Conservation (phyloP, 2,113 vertebrate genomes). For the Galemys pyrenaicus region DNA sequence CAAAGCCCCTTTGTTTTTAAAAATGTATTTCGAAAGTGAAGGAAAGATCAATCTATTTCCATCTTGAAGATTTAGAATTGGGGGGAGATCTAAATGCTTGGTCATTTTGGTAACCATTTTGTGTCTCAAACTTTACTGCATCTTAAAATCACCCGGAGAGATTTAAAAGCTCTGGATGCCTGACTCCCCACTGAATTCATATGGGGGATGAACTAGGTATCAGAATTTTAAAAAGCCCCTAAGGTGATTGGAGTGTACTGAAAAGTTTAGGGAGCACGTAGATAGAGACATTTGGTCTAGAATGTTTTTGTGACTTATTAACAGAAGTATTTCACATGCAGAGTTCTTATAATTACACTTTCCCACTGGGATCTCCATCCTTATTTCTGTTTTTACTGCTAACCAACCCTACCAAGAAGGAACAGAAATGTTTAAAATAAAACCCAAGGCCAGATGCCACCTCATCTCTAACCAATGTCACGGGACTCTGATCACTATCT, state of each 20-base stretch:
- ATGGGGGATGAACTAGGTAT: not conserved
- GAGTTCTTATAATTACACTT: not conserved
- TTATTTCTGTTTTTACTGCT: not conserved
- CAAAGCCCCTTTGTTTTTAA: not conserved
- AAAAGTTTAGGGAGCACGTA: not conserved
- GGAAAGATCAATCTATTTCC: not conserved
- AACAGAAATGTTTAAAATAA: not conserved
- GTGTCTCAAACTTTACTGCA: not conserved
- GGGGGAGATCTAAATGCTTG: not conserved
- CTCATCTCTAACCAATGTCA: not conserved
- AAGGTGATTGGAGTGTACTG: not conserved
- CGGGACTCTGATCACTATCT: not conserved
- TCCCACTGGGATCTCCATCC: not conserved
- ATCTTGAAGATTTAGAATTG: not conserved
- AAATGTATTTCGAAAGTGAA: constrained; percentile 27
- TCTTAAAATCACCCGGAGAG: not conserved
- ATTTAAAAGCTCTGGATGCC: not conserved
- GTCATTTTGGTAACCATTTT: not conserved
- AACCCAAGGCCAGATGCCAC: not conserved
- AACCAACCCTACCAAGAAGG: not conserved
- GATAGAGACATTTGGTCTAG: not conserved
- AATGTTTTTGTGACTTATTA: constrained; percentile 4
- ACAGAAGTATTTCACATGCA: not conserved
- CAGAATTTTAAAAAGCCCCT: constrained; percentile 19
- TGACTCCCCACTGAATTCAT: not conserved